A percentile compares a stretch with the other conserved stretches of the same genome.
Conservation (phyloP, 2,888 invertebrate species). For the Prosopocoilus inquinatus region DNA sequence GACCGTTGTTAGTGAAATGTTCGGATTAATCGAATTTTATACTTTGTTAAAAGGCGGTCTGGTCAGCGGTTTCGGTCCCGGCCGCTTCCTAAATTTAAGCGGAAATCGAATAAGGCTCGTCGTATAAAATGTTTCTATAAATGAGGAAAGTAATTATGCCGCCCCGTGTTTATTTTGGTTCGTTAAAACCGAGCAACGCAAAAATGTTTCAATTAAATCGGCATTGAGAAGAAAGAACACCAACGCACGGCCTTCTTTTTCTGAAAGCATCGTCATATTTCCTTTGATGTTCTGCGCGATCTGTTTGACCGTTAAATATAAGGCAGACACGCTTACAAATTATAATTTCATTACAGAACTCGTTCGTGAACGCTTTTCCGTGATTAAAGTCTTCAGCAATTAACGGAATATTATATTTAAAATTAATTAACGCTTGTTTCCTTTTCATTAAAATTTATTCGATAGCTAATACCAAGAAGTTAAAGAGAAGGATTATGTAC, state of each 20-base stretch:
- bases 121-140: background rate
- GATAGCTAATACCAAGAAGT: too few relatives aligned
- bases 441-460: too few relatives aligned
- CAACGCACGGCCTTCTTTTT: background rate
- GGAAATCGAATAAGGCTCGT: conserved; percentile 2
- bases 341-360: too few relatives aligned
- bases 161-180: background rate
- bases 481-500: too few relatives aligned
- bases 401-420: too few relatives aligned
- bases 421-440: too few relatives aligned
- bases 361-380: too few relatives aligned
- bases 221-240: background rate
- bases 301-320: too few relatives aligned
- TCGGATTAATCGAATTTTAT: conserved; percentile 45
- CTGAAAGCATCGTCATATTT: background rate
- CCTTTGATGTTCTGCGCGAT: too few relatives aligned
- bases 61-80: conserved; percentile 27
- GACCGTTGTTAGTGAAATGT: conserved; percentile 38
- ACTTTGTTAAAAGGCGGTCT: conserved; percentile 40
- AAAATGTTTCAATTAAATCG: conserved; percentile 6
- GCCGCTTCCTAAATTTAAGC: conserved; percentile 4
- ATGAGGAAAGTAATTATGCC: conserved; percentile 3
- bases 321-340: too few relatives aligned
- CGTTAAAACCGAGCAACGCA: conserved; percentile 5
- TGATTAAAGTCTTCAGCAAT: too few relatives aligned